phyloP scores from a whole-genome alignment of 2,888 invertebrate species.

The Imbricaverruca yamaguchii region DNA sequence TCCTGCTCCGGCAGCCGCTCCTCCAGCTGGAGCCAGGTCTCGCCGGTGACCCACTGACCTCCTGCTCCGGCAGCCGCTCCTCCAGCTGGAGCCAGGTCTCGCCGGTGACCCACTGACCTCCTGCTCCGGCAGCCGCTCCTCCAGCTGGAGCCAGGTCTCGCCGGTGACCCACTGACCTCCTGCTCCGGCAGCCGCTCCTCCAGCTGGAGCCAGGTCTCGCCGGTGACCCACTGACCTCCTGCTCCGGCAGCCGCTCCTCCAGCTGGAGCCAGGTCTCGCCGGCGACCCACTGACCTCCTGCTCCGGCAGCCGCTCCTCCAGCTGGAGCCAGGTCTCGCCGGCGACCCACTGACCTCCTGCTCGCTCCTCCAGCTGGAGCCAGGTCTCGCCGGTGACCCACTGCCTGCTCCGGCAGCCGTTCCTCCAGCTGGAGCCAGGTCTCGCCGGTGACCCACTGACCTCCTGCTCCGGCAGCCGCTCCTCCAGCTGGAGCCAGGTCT shows the following conservation, averaged over 20 bases:
- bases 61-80: background rate
- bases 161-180: background rate
- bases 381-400: background rate
- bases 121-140: background rate
- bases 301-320: background rate
- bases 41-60: background rate
- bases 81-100: constrained; percentile 9
- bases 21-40: constrained; percentile 9
- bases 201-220: constrained; percentile 4
- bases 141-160: constrained; percentile 4
- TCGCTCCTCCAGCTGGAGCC: constrained; percentile 12
- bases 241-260: background rate
- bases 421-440: constrained; percentile 9
- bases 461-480: background rate
- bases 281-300: background rate
- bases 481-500: constrained; percentile 9
- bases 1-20: background rate
- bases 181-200: background rate
- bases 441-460: background rate
- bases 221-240: background rate
- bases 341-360: background rate
- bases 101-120: background rate
- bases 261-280: constrained; percentile 8
- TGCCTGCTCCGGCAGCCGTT: background rate
- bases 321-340: constrained; percentile 4